These are phyloP conservation scores for Xenopus laevis DNA, from an alignment of 2,113 vertebrate genomes.

Conservation along the genomic window DNA sequence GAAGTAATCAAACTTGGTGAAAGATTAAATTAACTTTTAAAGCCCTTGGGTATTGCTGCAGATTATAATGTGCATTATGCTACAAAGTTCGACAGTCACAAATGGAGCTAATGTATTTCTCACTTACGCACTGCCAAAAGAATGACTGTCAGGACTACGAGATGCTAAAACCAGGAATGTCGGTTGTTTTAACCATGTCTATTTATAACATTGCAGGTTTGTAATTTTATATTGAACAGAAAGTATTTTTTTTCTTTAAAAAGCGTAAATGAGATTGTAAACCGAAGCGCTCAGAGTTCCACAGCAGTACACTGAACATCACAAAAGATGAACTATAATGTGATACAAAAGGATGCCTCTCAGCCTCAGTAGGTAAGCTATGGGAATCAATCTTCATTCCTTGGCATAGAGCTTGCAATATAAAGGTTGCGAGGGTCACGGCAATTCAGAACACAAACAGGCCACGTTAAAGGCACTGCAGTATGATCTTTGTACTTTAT, in stretches of 20 bases:
- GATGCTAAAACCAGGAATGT: too few species aligned
- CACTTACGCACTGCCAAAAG: neutral
- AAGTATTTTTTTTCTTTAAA: too few species aligned
- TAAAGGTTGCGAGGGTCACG: neutral
- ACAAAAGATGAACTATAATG: too few species aligned
- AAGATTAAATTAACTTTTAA: slow-evolving; percentile 41
- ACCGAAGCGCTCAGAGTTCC: too few species aligned
- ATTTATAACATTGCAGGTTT: too few species aligned
- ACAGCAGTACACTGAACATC: too few species aligned
- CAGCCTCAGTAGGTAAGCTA: too few species aligned
- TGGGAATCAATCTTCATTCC: neutral
- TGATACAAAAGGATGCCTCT: too few species aligned
- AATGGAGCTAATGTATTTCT: slow-evolving; percentile 1
- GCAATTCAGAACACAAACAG: neutral
- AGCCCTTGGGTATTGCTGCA: slow-evolving; percentile 22
- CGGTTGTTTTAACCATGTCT: too few species aligned
- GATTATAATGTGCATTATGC: slow-evolving; percentile 23
- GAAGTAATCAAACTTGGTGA: slow-evolving; percentile 40
- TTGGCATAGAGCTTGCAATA: neutral
- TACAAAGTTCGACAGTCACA: slow-evolving; percentile 16
- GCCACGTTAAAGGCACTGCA: neutral
- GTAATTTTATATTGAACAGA: too few species aligned
- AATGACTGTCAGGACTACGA: neutral
- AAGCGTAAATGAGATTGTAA: too few species aligned
- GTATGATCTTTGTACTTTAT: neutral